Evolutionary conservation across 2,888 invertebrate genomes (phyloP).

Genomic region (Nowickia ferox): DNA sequence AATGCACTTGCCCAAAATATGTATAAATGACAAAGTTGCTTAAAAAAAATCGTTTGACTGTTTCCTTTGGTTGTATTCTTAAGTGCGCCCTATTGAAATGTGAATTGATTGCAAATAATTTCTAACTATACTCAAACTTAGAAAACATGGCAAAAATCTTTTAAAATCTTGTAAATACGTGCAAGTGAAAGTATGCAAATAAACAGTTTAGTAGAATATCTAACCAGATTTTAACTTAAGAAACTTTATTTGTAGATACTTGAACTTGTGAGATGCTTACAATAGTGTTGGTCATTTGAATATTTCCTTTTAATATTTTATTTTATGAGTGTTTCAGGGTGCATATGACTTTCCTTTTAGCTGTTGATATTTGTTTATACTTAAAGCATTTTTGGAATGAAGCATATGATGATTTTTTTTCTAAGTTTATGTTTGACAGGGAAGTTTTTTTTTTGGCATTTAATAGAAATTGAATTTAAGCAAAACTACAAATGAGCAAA

Average conservation of each 20-base stretch:
- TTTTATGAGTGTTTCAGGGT: not conserved
- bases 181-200: not conserved
- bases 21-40: constrained; percentile 1
- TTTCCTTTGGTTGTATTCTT: constrained; percentile 12
- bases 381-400: too few relatives aligned
- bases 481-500: not conserved
- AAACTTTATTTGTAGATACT: constrained; percentile 3
- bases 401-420: not conserved
- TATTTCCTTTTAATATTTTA: not conserved
- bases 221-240: constrained; percentile 6
- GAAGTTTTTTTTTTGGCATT: too few relatives aligned
- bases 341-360: not conserved
- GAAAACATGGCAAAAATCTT: constrained; percentile 16
- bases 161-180: not conserved
- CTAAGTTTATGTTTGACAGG: not conserved
- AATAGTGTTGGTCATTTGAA: constrained; percentile 18
- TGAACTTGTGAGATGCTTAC: constrained; percentile 11
- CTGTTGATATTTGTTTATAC: not conserved
- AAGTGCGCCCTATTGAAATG: not conserved
- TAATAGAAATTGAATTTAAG: too few relatives aligned
- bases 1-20: not conserved
- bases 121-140: not conserved
- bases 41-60: not conserved
- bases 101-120: not conserved
- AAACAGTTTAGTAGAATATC: not conserved